Base-by-base conservation (phyloP, 1,140 invertebrate species). In the Penaeus japonicus region DNA sequence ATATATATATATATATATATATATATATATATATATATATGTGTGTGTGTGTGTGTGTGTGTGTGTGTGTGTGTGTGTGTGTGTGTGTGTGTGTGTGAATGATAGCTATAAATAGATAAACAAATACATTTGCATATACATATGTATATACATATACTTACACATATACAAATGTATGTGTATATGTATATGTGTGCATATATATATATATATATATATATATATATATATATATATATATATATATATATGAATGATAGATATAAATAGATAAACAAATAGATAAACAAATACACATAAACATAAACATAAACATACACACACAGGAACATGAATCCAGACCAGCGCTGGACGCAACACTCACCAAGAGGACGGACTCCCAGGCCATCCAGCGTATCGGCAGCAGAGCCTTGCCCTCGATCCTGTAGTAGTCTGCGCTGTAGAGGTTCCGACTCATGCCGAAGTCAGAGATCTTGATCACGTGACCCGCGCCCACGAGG, bases 391-490 rank as follows among this genome's bases (percentile, higher is more conserved):
- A 98, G 55, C 97, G 94, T 83, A 98, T 94, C 0, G 97, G 97
- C 88, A 98, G 92, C 0, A 96, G 95, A 83, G 96, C 95, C 53
- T 95, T 94, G 1, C 96, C 96, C 91, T 97, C 96, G 10, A 97
- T 95, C 91, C 96, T 95, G 92, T 96, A 96, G 92, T 98, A 98
- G 92, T 98, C 97, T 54, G 94, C 94, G 24, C 95, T 94, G 92
- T 97, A 98, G n/a, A 96, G 92, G 93, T 96, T 96, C 91, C 96
- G 96, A 93, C 96, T 96, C 57, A 97, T 97, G 27, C 96, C 97
- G 93, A 98, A 97, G 92, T 98, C 97, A 80, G 96, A 97, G 90
- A 98, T 97, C 93, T 98, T 98, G 87, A 98, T 95, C 89, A 96
- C 95, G 92, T 96, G 97, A 82, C 95, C 95, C 91, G 96, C 96